phyloP scores from a whole-genome alignment of 1,140 invertebrate genomes.

The Asobara japonica region DNA sequence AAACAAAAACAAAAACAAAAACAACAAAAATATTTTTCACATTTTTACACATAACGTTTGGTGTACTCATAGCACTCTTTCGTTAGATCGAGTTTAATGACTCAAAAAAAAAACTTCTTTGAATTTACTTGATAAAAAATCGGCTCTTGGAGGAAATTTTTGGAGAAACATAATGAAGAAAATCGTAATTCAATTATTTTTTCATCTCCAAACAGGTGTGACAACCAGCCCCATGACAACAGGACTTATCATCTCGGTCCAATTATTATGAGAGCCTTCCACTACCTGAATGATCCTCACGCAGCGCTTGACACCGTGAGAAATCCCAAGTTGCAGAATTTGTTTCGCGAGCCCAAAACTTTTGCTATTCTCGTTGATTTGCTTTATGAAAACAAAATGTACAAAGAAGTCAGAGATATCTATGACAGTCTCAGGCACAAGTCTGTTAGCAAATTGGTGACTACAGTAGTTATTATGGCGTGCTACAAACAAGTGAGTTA shows the following conservation, averaged over 20 bases:
- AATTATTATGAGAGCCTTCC: conserved; percentile 82
- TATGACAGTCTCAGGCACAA: conserved; percentile 71
- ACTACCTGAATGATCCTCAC: conserved; percentile 76
- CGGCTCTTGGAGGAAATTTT: too few species aligned
- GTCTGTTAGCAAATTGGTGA: conserved; percentile 71
- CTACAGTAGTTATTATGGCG: conserved; percentile 73
- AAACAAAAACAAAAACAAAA: too few species aligned
- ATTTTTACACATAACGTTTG: too few species aligned
- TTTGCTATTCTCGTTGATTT: conserved; percentile 79
- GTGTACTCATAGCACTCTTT: too few species aligned
- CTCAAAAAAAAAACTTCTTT: too few species aligned
- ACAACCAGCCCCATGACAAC: too few species aligned
- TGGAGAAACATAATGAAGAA: too few species aligned
- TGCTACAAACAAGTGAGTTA: conserved; percentile 79
- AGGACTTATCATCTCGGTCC: conserved; percentile 83
- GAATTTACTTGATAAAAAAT: too few species aligned
- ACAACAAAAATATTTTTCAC: too few species aligned
- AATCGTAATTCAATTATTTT: too few species aligned
- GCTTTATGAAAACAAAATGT: conserved; percentile 76
- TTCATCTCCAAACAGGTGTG: too few species aligned
- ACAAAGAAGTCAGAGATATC: conserved; percentile 73
- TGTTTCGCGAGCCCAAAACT: conserved; percentile 78
- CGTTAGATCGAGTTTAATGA: too few species aligned
- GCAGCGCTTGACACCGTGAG: conserved; percentile 75
- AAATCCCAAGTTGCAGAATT: conserved; percentile 69